These are phyloP conservation scores for Drosophila multiciliata DNA, from an alignment of 2,888 invertebrate species.

Conservation along the genomic window DNA sequence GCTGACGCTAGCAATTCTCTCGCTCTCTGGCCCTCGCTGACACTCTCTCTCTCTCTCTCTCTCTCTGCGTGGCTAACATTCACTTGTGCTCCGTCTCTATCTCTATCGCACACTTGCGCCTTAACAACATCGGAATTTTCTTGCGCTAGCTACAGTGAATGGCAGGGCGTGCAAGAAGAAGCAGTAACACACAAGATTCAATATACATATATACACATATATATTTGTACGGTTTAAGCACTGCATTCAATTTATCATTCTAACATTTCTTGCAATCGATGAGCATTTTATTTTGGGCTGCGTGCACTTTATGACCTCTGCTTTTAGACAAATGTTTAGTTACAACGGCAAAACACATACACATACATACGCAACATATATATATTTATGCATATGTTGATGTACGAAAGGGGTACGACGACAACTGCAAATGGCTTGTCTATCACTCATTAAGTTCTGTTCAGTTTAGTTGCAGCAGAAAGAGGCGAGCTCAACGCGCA, in stretches of 20 bases:
- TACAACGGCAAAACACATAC: conserved; percentile 25
- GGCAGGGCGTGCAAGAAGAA: conserved; percentile 47
- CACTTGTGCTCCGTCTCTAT: conserved; percentile 26
- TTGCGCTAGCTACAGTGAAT: conserved; percentile 45
- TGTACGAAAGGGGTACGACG: conserved; percentile 42
- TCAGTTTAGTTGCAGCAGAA: conserved; percentile 7
- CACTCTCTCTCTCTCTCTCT: conserved; percentile 5
- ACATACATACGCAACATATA: background rate
- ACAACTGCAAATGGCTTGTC: background rate
- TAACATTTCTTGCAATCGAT: conserved; percentile 30
- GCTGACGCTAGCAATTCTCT: conserved; percentile 52
- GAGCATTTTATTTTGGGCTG: conserved; percentile 28
- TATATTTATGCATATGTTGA: conserved; percentile 1
- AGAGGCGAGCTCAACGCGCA: conserved; percentile 39
- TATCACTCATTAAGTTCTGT: background rate
- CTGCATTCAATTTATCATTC: conserved; percentile 18
- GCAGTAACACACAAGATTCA: conserved; percentile 41
- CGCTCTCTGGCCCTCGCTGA: conserved; percentile 23
- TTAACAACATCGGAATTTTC: conserved; percentile 68
- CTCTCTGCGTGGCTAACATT: background rate
- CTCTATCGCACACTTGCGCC: conserved; percentile 18
- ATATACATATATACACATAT: conserved; percentile 6
- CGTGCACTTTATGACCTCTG: conserved; percentile 74
- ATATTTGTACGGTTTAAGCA: conserved; percentile 8
- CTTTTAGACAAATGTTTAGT: conserved; percentile 35